phyloP scores from a whole-genome alignment of 2,888 invertebrate species.

The Pachymerium ferrugineum region DNA sequence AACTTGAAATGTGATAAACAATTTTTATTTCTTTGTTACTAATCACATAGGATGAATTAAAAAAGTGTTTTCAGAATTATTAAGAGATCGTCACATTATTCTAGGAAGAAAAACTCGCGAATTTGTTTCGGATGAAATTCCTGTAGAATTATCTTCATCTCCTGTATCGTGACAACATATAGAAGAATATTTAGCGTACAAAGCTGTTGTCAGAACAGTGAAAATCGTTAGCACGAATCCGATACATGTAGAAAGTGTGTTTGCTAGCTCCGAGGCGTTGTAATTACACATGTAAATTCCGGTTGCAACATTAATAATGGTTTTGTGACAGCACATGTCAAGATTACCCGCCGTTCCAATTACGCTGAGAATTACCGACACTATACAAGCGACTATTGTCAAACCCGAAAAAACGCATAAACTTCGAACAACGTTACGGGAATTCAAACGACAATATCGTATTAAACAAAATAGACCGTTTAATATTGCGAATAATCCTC shows the following conservation, averaged over 20 bases:
- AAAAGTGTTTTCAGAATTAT: no score
- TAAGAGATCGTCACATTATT: no score
- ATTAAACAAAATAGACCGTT: background rate
- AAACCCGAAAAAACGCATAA: background rate
- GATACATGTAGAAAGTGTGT: conserved; percentile 8
- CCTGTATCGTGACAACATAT: background rate
- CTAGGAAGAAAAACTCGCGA: no score
- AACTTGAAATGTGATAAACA: background rate
- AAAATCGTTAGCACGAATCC: background rate
- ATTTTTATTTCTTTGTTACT: background rate
- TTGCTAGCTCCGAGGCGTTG: conserved; percentile 27
- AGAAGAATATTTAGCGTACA: background rate
- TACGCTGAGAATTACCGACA: background rate
- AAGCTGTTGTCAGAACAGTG: background rate
- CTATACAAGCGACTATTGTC: background rate
- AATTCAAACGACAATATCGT: background rate
- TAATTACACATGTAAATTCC: background rate
- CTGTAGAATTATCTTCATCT: no score
- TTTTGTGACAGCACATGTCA: background rate
- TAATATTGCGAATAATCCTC: background rate
- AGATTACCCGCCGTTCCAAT: background rate
- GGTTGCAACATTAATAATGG: background rate
- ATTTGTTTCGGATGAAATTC: no score
- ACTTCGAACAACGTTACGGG: background rate
- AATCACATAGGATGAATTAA: no score